Percentiles rank a stretch among this genome's conserved stretches.
Conservation (phyloP, 30 jellyfish, hydroid and myxozoan genomes). For the Mastigias papua region DNA sequence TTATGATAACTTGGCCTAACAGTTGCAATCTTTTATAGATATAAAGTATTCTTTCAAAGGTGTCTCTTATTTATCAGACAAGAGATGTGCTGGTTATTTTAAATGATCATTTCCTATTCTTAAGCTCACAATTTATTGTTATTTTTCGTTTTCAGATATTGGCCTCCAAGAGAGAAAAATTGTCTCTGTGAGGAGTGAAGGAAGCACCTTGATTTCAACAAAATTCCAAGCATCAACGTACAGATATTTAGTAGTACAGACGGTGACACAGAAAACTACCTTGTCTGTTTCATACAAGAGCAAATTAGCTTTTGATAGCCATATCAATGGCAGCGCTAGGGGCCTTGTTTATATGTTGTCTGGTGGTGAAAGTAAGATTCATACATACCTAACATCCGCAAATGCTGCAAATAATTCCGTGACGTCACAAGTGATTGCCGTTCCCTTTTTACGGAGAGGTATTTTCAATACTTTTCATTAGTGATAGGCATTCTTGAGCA, state of each 20-base stretch:
- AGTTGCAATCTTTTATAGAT: too few relatives aligned
- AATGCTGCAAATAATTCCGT: not conserved
- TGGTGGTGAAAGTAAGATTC: not conserved
- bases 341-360: conserved; percentile 47
- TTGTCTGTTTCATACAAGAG: conserved; percentile 25
- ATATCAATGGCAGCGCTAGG: conserved; percentile 22
- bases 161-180: not conserved
- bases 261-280: conserved; percentile 17
- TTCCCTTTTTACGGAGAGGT: conserved; percentile 48
- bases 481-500: not conserved
- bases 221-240: conserved; percentile 19
- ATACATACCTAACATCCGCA: conserved; percentile 27
- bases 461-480: not conserved
- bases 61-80: too few relatives aligned
- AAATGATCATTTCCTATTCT: too few relatives aligned
- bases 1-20: too few relatives aligned
- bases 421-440: conserved; percentile 22
- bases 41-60: too few relatives aligned
- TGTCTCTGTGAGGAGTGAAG: not conserved
- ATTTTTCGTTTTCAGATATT: not conserved
- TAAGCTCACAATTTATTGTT: too few relatives aligned
- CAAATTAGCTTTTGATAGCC: conserved; percentile 9
- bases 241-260: conserved; percentile 52
- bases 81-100: too few relatives aligned
- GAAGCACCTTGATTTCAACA: not conserved